Evolutionary conservation across 2,797 vertebrate species (phyloP), one percentile per base, ranked within the genome.

Genomic region (Pelochelys cantorii): DNA sequence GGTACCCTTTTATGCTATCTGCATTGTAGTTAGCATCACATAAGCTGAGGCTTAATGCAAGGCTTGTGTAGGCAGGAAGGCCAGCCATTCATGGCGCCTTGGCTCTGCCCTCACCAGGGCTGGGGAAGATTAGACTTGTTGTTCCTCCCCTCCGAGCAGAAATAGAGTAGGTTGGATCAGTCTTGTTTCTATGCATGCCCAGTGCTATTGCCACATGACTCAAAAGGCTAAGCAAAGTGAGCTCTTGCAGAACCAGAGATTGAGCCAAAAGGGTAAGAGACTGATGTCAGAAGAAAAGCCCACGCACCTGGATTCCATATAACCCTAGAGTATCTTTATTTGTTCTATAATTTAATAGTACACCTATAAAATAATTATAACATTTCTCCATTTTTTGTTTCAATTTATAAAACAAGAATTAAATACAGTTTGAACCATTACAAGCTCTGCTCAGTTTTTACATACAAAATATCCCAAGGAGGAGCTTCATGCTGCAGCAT

Each of bases 281-380:
- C 42, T 83, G 91, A 74, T 9, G 81, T 31, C 82, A 87, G 71
- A 95, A 96, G 89, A 87, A 97, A 94, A 96, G 71, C 55, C 82
- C 23, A 17, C 88, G 96, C 93, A 90, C 89, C 80, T 92, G 85
- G 77, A 94, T 96, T 90, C 90, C 91, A 92, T 95, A 96, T 95
- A 98, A 97, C 96, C 97, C 98, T 98, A 97, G 86, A 97, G 96
- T 92, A 97, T 97, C 95, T 98, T 98, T 98, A 98, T 98, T 98
- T 97, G 85, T 94, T 98, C 98, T 98, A 98, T 98, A 98, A 98
- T 97, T 98, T 98, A 98, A 96, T 97, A 98, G 97, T 96, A 97
- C 86, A 97, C 97, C 97, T 97, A 97, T 98, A 98, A 98, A 98
- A 98, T 98, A 98, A 98, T 98, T 98, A 98, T 93, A 98, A 96